Evolutionary conservation across 23 tunicate genomes (phyloP), one percentile per base, ranked within the genome.

Genomic region (Ciona savignyi): DNA sequence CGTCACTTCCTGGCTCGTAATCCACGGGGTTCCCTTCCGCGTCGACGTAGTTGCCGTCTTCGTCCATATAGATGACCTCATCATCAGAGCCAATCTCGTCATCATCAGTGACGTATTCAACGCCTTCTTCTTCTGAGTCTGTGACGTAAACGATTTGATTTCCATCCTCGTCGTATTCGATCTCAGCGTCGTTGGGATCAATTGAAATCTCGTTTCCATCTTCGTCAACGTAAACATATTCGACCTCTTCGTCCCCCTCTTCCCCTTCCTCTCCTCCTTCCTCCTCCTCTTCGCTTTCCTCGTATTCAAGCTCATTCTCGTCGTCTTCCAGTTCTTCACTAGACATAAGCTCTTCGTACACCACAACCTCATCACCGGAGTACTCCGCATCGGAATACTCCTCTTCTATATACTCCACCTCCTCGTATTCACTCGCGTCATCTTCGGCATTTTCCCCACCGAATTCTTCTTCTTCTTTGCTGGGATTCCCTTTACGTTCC

Each of bases 21-120:
- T 83, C 88, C 0, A 83, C 81, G 21, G 74, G 74, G 31, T 83
- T 83, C 30, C 88, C 88, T 32, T 83, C 88, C 21, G 75, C 81
- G 33, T 83, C 88, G 27, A 83, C 76, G 74, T 83, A 83, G 68
- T 83, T 83, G 32, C 88, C 88, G 60, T 83, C 88, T 25, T 83
- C 88, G 76, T 83, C 88, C 70, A 67, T 51, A 63, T 83, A 83
- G 29, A 83, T 75, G 20, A 83, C 81, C 69, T 83, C 88, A 21
- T 83, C 88, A 25, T 83, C 85, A 9, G 35, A 71, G 22, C 25
- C 78, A 2, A 48, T 42, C 67, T 34, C 31, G 19, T 74, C 69
- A 15, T 34, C 77, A 9, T 69, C 70, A n/a, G 34, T 29, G 27
- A 33, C 83, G 30, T 69, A 67, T 23, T 78, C 72, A 24, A 69